Evolutionary conservation across 2,797 vertebrate genomes (phyloP).

Genomic region (Sarcoramphus papa): DNA sequence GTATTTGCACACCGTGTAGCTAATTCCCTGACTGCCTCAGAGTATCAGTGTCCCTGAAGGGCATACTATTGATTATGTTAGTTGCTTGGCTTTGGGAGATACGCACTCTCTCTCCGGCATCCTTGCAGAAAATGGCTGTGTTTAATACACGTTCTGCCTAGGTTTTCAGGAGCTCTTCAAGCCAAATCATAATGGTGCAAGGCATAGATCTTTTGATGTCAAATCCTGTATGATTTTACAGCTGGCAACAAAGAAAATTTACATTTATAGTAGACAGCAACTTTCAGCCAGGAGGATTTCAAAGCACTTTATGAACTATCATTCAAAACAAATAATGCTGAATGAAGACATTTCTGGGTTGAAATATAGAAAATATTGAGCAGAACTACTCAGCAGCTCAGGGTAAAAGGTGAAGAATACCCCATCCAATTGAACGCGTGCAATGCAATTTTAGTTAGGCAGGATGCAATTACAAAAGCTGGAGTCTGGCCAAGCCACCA

Average conservation of each 20-base stretch:
- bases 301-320: slow-evolving; percentile 21
- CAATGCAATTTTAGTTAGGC: slow-evolving; percentile 34
- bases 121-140: not conserved
- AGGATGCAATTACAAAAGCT: slow-evolving; percentile 56
- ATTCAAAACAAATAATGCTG: slow-evolving; percentile 18
- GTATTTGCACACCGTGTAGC: not conserved
- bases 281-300: slow-evolving; percentile 29
- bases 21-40: not conserved
- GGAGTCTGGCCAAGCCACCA: slow-evolving; percentile 57
- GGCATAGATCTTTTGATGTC: slow-evolving; percentile 22
- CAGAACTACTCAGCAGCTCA: slow-evolving; percentile 18
- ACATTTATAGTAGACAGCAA: slow-evolving; percentile 31
- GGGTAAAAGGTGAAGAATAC: slow-evolving; percentile 38
- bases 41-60: slow-evolving; percentile 16
- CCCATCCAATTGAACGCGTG: not conserved
- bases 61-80: not conserved
- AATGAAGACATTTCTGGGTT: slow-evolving; percentile 39
- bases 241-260: slow-evolving; percentile 43
- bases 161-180: not conserved
- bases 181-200: not conserved
- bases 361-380: slow-evolving; percentile 47
- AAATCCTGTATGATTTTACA: slow-evolving; percentile 17
- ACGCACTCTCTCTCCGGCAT: not conserved
- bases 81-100: not conserved
- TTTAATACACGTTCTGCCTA: not conserved